A percentile compares a stretch with the other conserved stretches of the same genome.
Evolutionary conservation across 2,113 vertebrate genomes (phyloP).

Genomic region (Neodon shergylaensis): DNA sequence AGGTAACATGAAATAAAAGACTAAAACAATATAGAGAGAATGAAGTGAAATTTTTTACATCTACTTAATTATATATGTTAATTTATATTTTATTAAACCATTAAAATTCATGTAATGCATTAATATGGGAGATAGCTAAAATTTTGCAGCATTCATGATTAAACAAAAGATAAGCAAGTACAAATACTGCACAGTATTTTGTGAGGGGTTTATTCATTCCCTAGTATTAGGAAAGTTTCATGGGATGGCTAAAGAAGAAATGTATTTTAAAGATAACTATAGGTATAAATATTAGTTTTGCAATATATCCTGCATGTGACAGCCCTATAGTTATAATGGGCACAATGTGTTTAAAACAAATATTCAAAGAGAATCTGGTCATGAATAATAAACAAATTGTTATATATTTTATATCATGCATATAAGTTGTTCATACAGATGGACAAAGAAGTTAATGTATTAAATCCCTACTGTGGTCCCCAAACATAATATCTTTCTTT

Average conservation of each 20-base stretch:
- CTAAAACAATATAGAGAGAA: too few relatives aligned
- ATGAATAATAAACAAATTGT: not conserved
- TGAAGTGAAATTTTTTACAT: too few relatives aligned
- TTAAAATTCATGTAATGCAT: not conserved
- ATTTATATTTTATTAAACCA: slow-evolving; percentile 21
- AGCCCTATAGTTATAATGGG: not conserved
- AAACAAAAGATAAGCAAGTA: not conserved
- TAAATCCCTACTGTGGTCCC: not conserved
- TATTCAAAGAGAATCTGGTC: not conserved
- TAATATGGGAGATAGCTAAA: not conserved
- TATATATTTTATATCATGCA: not conserved
- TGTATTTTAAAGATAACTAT: not conserved
- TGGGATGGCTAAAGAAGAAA: not conserved
- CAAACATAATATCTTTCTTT: rapidly evolving
- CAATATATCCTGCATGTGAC: not conserved
- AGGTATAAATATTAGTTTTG: not conserved
- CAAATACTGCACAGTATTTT: not conserved
- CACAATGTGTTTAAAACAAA: slow-evolving; percentile 3
- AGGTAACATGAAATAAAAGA: too few relatives aligned
- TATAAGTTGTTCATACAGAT: not conserved
- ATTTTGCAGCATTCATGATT: not conserved
- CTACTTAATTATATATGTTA: not conserved
- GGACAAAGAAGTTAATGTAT: not conserved
- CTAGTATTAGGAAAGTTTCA: not conserved
- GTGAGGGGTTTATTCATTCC: not conserved